phyloP scores from a whole-genome alignment of 1,140 invertebrate species.

The Microvelia longipes region DNA sequence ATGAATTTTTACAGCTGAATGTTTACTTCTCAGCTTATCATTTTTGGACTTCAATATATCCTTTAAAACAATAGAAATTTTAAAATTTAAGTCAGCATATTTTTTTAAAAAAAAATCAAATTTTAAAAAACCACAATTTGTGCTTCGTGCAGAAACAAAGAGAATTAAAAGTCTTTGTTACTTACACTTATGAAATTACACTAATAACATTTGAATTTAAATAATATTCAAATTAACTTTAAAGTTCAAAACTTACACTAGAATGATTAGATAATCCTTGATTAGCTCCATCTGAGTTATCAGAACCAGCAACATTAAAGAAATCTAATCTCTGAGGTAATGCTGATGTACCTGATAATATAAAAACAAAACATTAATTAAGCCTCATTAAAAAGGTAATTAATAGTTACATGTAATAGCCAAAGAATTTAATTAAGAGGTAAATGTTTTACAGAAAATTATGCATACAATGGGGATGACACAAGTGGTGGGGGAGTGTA shows the following conservation, averaged over 20 bases:
- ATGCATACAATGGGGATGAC: no score
- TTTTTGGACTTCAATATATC: neutral
- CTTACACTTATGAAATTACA: neutral
- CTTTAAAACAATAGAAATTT: neutral
- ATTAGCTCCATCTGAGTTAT: neutral
- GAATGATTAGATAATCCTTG: neutral
- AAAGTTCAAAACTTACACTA: neutral
- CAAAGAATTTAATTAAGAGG: no score
- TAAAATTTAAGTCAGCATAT: neutral
- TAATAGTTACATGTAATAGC: no score
- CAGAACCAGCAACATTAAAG: conserved; percentile 38
- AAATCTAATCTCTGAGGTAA: conserved; percentile 58
- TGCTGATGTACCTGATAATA: conserved; percentile 43
- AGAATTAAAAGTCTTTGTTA: neutral
- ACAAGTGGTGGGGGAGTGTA: no score
- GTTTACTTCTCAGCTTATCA: neutral
- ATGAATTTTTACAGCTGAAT: conserved; percentile 1
- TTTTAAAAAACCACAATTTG: neutral
- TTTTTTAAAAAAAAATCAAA: neutral
- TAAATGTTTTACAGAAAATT: no score
- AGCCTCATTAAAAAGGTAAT: no score
- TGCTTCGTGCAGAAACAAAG: neutral
- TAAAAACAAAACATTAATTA: no score
- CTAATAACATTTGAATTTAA: neutral
- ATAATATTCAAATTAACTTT: neutral